Base-by-base conservation (phyloP, 53 echinoderm and acorn worm species). In the Crossaster papposus region DNA sequence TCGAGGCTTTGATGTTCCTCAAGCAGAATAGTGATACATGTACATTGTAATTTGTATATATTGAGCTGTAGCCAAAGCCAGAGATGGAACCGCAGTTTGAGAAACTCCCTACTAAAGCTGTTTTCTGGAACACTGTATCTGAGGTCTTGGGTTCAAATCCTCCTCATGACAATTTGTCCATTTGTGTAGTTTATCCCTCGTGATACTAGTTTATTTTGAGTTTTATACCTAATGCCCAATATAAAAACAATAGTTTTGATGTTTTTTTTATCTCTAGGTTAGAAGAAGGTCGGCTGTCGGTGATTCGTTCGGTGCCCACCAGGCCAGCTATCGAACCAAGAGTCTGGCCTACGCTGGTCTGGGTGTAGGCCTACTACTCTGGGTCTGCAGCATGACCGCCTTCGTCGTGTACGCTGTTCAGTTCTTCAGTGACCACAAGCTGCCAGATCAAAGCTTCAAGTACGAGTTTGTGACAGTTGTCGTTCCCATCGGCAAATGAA, bases 291-390 rank as follows among this genome's bases (percentile, higher is more conserved):
- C 85, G 0, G 80, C 74, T 3, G 30, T 91, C 2, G 91, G 91
- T 0, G 91, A 91, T n/a, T 50, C 85, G 20, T 79, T 86, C 17
- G 91, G 91, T 33, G 91, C 91, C 36, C 91, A 91, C 37, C 86
- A 79, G 53, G 91, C 91, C 53, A 85, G 85, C 54, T 79, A 91
- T 30, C 70, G 80, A 7, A 37, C 91, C 26, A 85, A 91, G 70
- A 79, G 79, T 31, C 64, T 85, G 6, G 65, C 70, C 32, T 85
- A 85, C 38, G 58, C 84, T 0, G 91, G 91, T 10, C 78, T 91
- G 14, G 86, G 71, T 2, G 83, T 91, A 30, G 91, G 91, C 0
- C 28, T 78, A 22, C 14, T 78, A 1, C 24, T 78, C 64, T 88
- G 88, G 88, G 20, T 78, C 14, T 78, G 78, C 51, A 79, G 88